Conservation (phyloP, 2,797 vertebrate species). For the Steatocranus sp. region DNA sequence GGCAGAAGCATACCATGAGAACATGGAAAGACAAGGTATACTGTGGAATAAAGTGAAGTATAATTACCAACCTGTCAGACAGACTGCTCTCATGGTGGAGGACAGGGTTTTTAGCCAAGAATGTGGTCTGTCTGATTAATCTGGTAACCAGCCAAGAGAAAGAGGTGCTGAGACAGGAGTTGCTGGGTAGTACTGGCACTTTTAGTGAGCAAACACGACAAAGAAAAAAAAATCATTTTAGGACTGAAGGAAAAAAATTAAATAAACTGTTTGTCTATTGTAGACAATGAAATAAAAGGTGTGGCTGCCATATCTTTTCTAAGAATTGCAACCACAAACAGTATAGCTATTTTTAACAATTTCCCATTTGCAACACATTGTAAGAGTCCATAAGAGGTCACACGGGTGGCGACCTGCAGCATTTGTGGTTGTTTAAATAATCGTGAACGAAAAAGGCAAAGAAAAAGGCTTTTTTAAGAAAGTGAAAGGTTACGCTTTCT, state of each 20-base stretch:
- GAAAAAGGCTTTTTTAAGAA: background rate
- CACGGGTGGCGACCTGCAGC: background rate
- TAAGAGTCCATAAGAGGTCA: background rate
- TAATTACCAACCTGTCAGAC: conserved; percentile 25
- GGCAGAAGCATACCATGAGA: conserved; percentile 31
- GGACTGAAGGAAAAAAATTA: background rate
- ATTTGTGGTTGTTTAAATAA: background rate
- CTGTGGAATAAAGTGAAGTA: conserved; percentile 11
- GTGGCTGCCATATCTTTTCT: background rate
- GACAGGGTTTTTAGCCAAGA: conserved; percentile 13
- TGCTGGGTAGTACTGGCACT: background rate
- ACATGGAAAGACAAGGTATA: background rate
- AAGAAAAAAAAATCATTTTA: background rate
- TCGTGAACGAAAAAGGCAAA: background rate
- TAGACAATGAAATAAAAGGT: background rate
- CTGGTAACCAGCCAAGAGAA: conserved; percentile 6
- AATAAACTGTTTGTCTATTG: background rate
- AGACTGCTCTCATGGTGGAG: background rate
- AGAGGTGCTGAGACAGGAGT: background rate
- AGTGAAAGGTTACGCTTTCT: background rate
- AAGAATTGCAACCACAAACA: background rate
- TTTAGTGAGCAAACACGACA: background rate
- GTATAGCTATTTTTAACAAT: conserved; percentile 19
- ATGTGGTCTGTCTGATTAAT: conserved; percentile 41
- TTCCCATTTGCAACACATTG: conserved; percentile 5